Conservation (phyloP, 1,140 invertebrate species). For the Drosophila pectinifera region DNA sequence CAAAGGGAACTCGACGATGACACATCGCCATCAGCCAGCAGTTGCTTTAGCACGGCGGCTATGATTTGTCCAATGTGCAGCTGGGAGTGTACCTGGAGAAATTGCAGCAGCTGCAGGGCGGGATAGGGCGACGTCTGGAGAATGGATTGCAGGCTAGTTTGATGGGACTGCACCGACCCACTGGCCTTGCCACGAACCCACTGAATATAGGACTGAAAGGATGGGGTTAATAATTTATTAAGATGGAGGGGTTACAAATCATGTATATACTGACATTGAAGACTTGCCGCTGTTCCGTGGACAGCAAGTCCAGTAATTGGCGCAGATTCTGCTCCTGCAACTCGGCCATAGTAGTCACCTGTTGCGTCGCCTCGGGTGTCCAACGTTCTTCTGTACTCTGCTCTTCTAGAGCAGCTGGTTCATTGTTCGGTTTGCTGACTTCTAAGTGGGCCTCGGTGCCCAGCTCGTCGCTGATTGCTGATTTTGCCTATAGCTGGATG, state of each 20-base stretch:
- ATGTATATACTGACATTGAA: conserved; percentile 28
- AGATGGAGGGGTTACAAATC: not conserved
- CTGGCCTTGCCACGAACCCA: conserved; percentile 29
- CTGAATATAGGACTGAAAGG: conserved; percentile 49
- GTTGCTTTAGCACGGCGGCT: conserved; percentile 27
- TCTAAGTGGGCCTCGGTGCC: conserved; percentile 28
- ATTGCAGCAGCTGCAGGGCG: conserved; percentile 50
- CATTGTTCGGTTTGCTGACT: conserved; percentile 33
- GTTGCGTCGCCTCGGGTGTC: conserved; percentile 20
- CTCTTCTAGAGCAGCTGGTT: conserved; percentile 23
- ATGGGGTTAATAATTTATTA: not conserved
- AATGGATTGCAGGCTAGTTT: conserved; percentile 29
- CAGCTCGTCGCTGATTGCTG: conserved; percentile 26
- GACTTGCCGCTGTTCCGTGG: conserved; percentile 39
- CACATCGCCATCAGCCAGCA: conserved; percentile 45
- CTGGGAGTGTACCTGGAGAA: conserved; percentile 41
- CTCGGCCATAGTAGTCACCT: conserved; percentile 33
- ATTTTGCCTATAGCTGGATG: conserved; percentile 23
- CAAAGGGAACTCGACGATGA: conserved; percentile 50
- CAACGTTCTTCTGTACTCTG: conserved; percentile 16
- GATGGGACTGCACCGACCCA: conserved; percentile 12
- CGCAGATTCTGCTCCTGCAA: conserved; percentile 25
- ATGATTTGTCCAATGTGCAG: conserved; percentile 59
- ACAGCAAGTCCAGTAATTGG: conserved; percentile 51
- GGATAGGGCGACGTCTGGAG: conserved; percentile 54